phyloP scores from a whole-genome alignment of 2,113 vertebrate genomes.

The Phyllostomus hastatus region DNA sequence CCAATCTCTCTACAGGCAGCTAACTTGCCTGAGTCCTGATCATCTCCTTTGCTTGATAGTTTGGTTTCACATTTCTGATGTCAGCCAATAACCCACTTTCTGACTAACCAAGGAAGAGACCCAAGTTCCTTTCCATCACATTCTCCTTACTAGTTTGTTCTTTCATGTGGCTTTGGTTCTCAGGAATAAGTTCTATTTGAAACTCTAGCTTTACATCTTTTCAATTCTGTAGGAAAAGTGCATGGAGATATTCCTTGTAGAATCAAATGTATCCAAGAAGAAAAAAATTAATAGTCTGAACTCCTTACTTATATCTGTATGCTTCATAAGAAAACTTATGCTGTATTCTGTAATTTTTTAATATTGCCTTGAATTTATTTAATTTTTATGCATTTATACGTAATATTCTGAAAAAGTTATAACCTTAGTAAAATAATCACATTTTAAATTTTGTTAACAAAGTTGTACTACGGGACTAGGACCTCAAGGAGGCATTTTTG shows the following conservation, averaged over 20 bases:
- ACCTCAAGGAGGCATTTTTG: not conserved
- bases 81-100: not conserved
- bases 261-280: not conserved
- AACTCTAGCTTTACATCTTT: not conserved
- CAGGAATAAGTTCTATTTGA: not conserved
- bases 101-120: not conserved
- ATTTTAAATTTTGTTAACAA: not conserved
- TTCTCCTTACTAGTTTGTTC: not conserved
- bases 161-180: not conserved
- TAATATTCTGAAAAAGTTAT: not conserved
- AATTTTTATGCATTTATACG: not conserved
- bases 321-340: not conserved
- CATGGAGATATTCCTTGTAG: not conserved
- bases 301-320: not conserved
- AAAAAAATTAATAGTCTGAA: not conserved
- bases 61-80: not conserved
- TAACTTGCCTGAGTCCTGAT: not conserved
- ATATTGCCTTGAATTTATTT: not conserved
- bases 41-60: not conserved
- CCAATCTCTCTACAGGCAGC: not conserved
- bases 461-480: not conserved
- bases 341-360: not conserved
- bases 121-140: not conserved
- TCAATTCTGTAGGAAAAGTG: not conserved
- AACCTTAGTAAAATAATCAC: not conserved